These are phyloP conservation scores for Halictus rubicundus DNA, from an alignment of 1,140 invertebrate genomes.

Conservation along the genomic window DNA sequence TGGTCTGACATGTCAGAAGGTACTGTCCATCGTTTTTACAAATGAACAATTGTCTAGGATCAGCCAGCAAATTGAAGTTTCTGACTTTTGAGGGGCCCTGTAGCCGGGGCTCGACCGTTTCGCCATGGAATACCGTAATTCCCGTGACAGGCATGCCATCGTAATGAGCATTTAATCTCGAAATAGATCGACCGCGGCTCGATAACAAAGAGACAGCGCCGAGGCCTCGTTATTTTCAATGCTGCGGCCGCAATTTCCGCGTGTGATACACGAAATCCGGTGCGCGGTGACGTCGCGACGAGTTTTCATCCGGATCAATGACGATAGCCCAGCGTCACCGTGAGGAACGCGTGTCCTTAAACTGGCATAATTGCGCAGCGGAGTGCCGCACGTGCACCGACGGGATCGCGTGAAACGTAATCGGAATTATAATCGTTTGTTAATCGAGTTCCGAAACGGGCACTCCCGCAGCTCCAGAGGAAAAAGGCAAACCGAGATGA, in stretches of 20 bases:
- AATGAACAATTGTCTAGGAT: too few species aligned
- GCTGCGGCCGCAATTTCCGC: not conserved
- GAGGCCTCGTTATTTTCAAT: not conserved
- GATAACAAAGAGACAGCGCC: slow-evolving; percentile 1
- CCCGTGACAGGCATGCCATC: not conserved
- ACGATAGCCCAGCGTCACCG: not conserved
- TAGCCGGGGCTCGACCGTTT: not conserved
- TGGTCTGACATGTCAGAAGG: too few species aligned
- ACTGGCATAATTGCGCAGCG: slow-evolving; percentile 11
- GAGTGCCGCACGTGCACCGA: too few species aligned
- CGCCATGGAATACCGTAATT: not conserved
- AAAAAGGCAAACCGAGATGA: slow-evolving; percentile 40
- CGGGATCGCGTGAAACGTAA: not conserved
- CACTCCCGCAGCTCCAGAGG: not conserved
- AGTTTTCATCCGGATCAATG: not conserved
- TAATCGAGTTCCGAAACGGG: slow-evolving; percentile 7
- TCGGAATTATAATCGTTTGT: not conserved
- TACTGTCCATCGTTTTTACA: too few species aligned
- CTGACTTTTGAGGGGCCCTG: not conserved
- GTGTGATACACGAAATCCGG: not conserved
- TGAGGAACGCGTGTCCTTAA: not conserved
- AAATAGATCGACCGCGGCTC: not conserved
- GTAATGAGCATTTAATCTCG: slow-evolving; percentile 6
- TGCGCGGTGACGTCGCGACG: not conserved
- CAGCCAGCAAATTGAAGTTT: too few species aligned